A percentile compares a stretch with the other conserved stretches of the same genome.
phyloP scores from a whole-genome alignment of 2,113 vertebrate species.

The Speoplatyrhinus poulsoni region DNA sequence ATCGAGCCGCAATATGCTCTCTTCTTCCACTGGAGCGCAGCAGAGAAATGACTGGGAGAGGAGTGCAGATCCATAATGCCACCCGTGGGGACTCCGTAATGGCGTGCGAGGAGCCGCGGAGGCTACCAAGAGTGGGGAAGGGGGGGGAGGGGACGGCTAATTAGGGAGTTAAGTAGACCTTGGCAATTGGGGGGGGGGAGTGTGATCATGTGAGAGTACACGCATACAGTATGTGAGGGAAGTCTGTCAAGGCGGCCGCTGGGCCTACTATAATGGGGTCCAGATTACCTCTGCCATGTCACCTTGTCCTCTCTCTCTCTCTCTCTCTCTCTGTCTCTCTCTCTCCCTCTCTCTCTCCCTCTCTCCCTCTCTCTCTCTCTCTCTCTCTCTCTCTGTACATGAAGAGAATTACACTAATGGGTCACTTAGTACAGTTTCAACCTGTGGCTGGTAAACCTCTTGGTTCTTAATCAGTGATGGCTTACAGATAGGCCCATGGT shows the following conservation, averaged over 20 bases:
- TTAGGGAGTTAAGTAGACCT: not conserved
- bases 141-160: not conserved
- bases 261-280: not conserved
- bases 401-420: not conserved
- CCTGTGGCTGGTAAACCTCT: not conserved
- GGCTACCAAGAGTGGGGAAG: constrained; percentile 20
- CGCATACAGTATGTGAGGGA: no score
- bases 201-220: not conserved
- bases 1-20: constrained; percentile 16
- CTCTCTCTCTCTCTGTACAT: constrained; percentile 1
- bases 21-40: constrained; percentile 26
- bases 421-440: not conserved
- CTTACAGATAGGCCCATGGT: no score
- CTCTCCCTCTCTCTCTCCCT: not conserved
- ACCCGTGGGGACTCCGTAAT: constrained; percentile 57
- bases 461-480: no score
- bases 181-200: constrained; percentile 3
- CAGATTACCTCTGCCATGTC: constrained; percentile 16
- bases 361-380: not conserved
- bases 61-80: constrained; percentile 37
- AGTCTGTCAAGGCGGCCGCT: no score
- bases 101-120: constrained; percentile 45
- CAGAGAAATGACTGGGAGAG: constrained; percentile 36
- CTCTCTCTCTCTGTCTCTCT: not conserved
- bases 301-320: not conserved